Percentiles rank a stretch among this genome's conserved stretches.
These are phyloP conservation scores for Paracyclopina nana DNA, from an alignment of 1,140 invertebrate genomes.

Conservation along the genomic window DNA sequence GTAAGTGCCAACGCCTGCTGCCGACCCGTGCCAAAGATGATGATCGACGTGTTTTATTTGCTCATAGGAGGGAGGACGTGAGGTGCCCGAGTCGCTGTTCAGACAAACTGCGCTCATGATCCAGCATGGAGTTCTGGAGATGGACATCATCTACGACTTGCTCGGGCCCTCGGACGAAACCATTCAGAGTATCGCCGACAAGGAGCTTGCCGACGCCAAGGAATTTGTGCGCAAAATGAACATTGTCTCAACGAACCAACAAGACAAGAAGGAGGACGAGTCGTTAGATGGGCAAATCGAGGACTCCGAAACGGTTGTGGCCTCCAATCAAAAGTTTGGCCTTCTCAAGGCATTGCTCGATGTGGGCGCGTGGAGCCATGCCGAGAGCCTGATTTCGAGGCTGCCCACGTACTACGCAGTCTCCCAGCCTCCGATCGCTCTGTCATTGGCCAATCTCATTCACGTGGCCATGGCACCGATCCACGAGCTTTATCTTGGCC, in stretches of 20 bases:
- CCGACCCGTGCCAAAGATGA: background rate
- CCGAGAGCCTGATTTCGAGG: constrained; percentile 48
- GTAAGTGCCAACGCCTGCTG: background rate
- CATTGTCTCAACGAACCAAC: constrained; percentile 51
- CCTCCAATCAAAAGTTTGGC: constrained; percentile 10
- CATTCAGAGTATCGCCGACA: constrained; percentile 51
- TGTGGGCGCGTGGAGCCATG: constrained; percentile 75
- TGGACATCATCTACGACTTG: constrained; percentile 26
- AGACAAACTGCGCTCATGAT: constrained; percentile 69
- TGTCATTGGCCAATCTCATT: constrained; percentile 54
- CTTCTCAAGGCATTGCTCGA: constrained; percentile 29
- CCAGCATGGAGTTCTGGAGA: constrained; percentile 54
- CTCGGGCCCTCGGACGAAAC: constrained; percentile 58
- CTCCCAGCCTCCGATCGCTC: constrained; percentile 53
- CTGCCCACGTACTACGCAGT: constrained; percentile 61
- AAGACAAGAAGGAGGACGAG: constrained; percentile 1
- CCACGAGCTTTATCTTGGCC: background rate
- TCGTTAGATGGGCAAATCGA: no score
- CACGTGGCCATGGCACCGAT: constrained; percentile 70
- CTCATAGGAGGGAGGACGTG: background rate
- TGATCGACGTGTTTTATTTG: background rate
- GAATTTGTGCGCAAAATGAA: constrained; percentile 67
- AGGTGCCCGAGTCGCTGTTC: constrained; percentile 61
- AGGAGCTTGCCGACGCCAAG: constrained; percentile 47
- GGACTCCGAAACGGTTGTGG: no score